Conservation (phyloP, 2,797 vertebrate species). For the Anisognathus igniventris region DNA sequence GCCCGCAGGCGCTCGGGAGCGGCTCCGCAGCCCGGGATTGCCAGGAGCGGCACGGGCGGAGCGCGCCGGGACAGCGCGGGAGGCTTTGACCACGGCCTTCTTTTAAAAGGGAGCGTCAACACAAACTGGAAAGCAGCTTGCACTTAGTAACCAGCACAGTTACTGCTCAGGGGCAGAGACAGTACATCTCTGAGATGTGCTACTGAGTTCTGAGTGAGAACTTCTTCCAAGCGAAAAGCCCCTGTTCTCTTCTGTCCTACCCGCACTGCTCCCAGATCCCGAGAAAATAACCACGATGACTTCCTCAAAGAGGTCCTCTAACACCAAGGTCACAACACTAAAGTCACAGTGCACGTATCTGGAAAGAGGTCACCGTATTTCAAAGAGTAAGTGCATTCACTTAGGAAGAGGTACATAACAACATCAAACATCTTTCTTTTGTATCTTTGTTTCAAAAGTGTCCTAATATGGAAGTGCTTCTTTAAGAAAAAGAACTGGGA, state of each 20-base stretch:
- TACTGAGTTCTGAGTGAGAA: not conserved
- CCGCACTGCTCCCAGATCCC: no score
- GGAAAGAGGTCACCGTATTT: not conserved
- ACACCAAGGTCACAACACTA: accelerated
- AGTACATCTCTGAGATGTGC: accelerated
- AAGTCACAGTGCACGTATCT: not conserved
- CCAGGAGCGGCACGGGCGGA: accelerated
- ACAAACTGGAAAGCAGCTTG: not conserved
- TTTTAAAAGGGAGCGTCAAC: accelerated
- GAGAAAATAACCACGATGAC: not conserved
- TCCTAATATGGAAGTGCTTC: not conserved
- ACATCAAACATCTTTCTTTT: not conserved
- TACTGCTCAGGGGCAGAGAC: not conserved
- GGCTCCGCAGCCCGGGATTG: accelerated
- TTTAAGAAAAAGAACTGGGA: not conserved
- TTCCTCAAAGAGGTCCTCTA: not conserved
- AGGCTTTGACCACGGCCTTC: accelerated
- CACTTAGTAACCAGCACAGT: not conserved
- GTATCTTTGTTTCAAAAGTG: not conserved
- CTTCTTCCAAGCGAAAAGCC: not conserved
- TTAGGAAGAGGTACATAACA: not conserved
- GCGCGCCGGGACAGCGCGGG: no score
- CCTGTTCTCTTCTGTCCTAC: not conserved
- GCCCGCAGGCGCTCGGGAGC: not conserved
- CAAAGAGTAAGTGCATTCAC: not conserved